phyloP scores from a whole-genome alignment of 2,888 invertebrate species.

The Hipparchia semele region DNA sequence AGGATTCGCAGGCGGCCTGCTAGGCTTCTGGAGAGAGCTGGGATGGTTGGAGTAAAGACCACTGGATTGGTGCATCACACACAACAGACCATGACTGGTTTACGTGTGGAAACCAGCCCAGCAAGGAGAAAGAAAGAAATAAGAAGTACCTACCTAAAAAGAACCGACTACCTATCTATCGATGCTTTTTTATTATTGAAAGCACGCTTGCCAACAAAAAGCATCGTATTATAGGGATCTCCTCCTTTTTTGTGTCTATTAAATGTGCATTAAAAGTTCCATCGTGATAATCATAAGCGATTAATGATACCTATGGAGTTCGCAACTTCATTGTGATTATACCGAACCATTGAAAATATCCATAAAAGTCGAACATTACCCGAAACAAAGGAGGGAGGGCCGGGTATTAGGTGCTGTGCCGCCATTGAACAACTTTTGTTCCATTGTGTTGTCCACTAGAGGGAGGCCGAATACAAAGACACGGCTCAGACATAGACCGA shows the following conservation, averaged over 20 bases:
- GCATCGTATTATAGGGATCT: no score
- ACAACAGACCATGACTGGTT: no score
- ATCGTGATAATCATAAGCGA: constrained; percentile 32
- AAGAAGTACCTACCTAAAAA: no score
- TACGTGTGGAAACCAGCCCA: no score
- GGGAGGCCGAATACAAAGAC: constrained; percentile 79
- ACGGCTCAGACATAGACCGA: constrained; percentile 79
- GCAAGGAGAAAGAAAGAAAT: no score
- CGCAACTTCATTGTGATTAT: constrained; percentile 78
- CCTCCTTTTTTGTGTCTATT: background rate
- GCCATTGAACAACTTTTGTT: constrained; percentile 82
- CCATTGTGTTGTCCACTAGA: constrained; percentile 81
- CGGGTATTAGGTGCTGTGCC: constrained; percentile 81
- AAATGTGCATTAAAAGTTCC: constrained; percentile 13
- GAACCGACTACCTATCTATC: no score
- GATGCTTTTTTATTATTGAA: no score
- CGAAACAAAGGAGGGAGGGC: constrained; percentile 80
- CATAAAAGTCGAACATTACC: constrained; percentile 83
- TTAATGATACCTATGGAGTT: constrained; percentile 62
- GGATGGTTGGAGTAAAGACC: no score
- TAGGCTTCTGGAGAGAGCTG: no score
- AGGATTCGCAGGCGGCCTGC: no score
- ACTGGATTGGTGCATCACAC: no score
- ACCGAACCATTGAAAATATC: constrained; percentile 82
- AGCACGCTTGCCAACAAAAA: background rate